Base-by-base conservation (phyloP, 1,140 invertebrate species). In the Littorina saxatilis region DNA sequence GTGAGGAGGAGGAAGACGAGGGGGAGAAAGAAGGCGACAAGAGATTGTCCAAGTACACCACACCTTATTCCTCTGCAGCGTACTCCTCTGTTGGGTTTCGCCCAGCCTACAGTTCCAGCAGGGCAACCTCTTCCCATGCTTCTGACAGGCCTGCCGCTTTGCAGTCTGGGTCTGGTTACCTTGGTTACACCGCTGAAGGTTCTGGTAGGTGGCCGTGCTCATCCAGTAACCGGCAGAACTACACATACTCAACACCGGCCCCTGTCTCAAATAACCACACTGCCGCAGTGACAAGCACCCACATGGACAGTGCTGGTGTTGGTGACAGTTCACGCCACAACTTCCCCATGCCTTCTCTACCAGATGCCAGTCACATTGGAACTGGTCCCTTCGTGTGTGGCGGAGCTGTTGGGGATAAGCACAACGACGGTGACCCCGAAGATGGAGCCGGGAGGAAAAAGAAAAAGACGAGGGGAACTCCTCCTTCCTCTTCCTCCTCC, bases 1-100 rank as follows among this genome's bases (percentile, higher is more conserved):
- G 76, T 27, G 76, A 78, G 27, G 55, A 58, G 3, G 76, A 78
- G 37, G 76, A 78, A 20, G 74, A 76, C 23, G 29, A 20, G 50
- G n/a, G 32, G 20, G 32, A 40, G 32, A 11, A n/a, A 20, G 66
- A 68, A 11, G 35, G 23, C 27, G 27, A 4, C 15, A 5, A 58
- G 40, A 29, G 40, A 17, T 27, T 43, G 50, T 23, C 40, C 15
- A 17, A 50, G 7, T 73, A 7, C 39, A 29, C 39, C 40, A 50
- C 23, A 27, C 9, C 15, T 39, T 50, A 61, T 23, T 7, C 39
- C 7, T 27, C 70, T 47, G 40, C 29, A 29, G 5, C 70, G 29
- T 73, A 17, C 1, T 50, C 70, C 13, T 39, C 29, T 2, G 5
- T 29, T 29, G 29, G n/a, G 39, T 73, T 39, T 35, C 39, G 15